phyloP scores from a whole-genome alignment of 2,888 invertebrate genomes.

The Pinctada fucata region DNA sequence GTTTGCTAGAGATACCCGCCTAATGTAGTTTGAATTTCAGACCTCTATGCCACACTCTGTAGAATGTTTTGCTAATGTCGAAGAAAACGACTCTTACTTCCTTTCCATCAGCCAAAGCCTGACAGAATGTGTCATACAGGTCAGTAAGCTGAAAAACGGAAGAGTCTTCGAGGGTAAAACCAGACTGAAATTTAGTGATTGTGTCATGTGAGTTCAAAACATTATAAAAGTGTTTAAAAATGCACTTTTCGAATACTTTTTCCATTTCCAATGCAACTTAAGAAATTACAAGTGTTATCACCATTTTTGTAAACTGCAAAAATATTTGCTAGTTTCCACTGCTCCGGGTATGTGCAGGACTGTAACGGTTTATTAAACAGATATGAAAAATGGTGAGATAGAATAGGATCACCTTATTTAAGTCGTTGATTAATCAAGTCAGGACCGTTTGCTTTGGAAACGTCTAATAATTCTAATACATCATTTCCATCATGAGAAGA shows the following conservation, averaged over 20 bases:
- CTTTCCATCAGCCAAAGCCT: not conserved
- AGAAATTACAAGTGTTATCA: not conserved
- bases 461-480: not conserved
- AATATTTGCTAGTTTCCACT: not conserved
- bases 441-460: not conserved
- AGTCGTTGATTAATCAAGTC: not conserved
- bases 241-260: not conserved
- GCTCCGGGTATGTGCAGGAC: too few relatives aligned
- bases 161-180: not conserved
- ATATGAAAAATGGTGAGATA: not conserved
- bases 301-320: not conserved
- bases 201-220: not conserved
- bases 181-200: not conserved
- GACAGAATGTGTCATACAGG: not conserved
- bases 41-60: not conserved
- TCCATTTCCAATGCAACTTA: too few relatives aligned
- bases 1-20: not conserved
- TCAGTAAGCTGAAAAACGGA: not conserved
- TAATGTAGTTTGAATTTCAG: not conserved
- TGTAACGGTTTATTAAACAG: not conserved
- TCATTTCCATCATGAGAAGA: not conserved
- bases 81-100: not conserved
- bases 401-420: not conserved
- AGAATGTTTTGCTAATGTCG: constrained; percentile 3
- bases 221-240: not conserved